Conservation (phyloP, 2,888 invertebrate genomes). For the Machimus atricapillus region DNA sequence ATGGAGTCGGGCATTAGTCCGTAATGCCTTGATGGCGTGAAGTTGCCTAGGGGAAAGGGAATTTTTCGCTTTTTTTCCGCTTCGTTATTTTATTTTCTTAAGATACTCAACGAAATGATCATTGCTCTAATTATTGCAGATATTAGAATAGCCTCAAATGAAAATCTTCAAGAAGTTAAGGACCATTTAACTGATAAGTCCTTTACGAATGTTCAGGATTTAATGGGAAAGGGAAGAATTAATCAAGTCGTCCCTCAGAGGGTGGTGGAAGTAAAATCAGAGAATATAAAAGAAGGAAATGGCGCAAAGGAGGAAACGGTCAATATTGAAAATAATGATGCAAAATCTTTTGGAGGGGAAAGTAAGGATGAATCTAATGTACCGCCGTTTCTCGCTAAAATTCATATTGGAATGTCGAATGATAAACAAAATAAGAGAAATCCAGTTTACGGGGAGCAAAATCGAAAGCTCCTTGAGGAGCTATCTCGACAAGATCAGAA, state of each 20-base stretch:
- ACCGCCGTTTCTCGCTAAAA: not conserved
- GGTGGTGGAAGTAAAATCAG: not conserved
- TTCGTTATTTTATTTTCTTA: not conserved
- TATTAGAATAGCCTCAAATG: not conserved
- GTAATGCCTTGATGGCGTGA: slow-evolving; percentile 10
- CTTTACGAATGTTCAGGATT: not conserved
- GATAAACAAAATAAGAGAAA: not conserved
- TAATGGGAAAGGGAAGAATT: not conserved
- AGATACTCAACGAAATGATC: slow-evolving; percentile 29
- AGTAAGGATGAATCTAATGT: not conserved
- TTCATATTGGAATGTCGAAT: not conserved
- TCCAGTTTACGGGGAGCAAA: not conserved
- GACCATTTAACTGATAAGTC: slow-evolving; percentile 12
- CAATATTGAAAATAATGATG: not conserved
- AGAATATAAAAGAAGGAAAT: not conserved
- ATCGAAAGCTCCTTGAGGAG: not conserved
- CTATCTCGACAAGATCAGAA: not conserved
- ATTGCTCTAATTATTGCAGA: slow-evolving; percentile 31
- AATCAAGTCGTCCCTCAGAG: not conserved
- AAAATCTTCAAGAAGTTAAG: slow-evolving; percentile 10
- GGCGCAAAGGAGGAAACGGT: not conserved
- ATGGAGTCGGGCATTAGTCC: not conserved
- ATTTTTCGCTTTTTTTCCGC: not conserved
- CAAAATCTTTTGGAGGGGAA: not conserved
- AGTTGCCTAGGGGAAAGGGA: not conserved